These are phyloP conservation scores for Drosophila triauraria DNA, from an alignment of 1,140 invertebrate genomes.

Conservation along the genomic window DNA sequence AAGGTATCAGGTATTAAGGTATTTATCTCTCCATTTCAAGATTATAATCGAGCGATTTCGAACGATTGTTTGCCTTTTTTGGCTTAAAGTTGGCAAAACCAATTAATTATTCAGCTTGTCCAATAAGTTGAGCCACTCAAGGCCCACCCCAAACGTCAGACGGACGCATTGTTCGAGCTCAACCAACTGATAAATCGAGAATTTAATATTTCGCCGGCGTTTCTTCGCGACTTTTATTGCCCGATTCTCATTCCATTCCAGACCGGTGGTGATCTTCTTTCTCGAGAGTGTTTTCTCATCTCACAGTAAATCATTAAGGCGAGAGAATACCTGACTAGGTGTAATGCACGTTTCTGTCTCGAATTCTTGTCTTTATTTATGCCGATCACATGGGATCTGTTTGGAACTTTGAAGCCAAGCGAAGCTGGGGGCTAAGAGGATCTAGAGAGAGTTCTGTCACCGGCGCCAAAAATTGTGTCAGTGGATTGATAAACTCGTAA, in stretches of 20 bases:
- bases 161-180: conserved; percentile 21
- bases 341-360: conserved; percentile 17
- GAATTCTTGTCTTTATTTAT: conserved; percentile 21
- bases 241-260: conserved; percentile 15
- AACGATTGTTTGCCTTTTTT: conserved; percentile 11
- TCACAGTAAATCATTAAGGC: conserved; percentile 47
- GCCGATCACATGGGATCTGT: conserved; percentile 37
- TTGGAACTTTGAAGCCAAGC: background rate
- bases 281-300: conserved; percentile 45
- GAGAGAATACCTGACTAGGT: conserved; percentile 26
- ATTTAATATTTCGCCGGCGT: conserved; percentile 47
- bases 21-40: background rate
- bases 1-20: background rate
- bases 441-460: conserved; percentile 19
- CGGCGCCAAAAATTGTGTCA: conserved; percentile 23
- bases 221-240: conserved; percentile 33
- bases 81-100: conserved; percentile 15
- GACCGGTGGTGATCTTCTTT: conserved; percentile 20
- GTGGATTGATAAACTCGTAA: conserved; percentile 6
- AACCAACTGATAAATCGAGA: conserved; percentile 35
- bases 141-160: background rate
- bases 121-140: conserved; percentile 22
- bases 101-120: conserved; percentile 30
- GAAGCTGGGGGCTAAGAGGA: conserved; percentile 29
- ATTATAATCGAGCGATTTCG: background rate